Conservation (phyloP, 2,113 vertebrate genomes). For the Trichechus manatus region DNA sequence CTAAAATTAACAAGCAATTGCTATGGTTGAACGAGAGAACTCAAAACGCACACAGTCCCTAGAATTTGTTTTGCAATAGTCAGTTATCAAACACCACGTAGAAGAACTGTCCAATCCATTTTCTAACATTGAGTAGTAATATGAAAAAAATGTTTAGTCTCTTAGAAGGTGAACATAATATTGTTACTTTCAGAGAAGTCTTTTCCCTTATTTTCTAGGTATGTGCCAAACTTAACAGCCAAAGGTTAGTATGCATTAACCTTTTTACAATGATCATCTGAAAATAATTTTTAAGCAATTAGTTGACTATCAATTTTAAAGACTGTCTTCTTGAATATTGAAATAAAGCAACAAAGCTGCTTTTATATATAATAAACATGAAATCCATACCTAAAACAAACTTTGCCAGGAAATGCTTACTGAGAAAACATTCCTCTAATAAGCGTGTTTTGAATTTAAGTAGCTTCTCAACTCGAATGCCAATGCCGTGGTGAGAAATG, state of each 20-base stretch:
- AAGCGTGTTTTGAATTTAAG: constrained; percentile 37
- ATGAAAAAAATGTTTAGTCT: constrained; percentile 36
- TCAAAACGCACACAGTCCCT: background rate
- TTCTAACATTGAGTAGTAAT: constrained; percentile 34
- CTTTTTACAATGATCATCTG: background rate
- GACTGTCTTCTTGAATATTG: background rate
- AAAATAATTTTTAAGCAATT: constrained; percentile 26
- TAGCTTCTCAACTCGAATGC: constrained; percentile 29
- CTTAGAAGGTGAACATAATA: background rate
- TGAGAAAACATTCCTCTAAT: constrained; percentile 50
- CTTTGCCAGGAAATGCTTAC: constrained; percentile 8
- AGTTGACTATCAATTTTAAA: constrained; percentile 7
- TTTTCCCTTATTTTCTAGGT: constrained; percentile 53
- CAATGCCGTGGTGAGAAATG: constrained; percentile 37
- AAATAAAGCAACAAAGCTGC: background rate
- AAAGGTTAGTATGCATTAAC: background rate
- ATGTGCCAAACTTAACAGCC: background rate
- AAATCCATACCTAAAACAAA: constrained; percentile 31
- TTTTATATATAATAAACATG: constrained; percentile 35
- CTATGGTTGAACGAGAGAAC: constrained; percentile 60
- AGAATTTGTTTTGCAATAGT: constrained; percentile 48
- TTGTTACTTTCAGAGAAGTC: constrained; percentile 31
- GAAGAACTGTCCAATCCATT: constrained; percentile 43
- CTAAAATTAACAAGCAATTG: constrained; percentile 69
- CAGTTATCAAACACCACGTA: constrained; percentile 44